These are phyloP conservation scores for Diabrotica virgifera DNA, from an alignment of 1,140 invertebrate genomes.

Conservation along the genomic window DNA sequence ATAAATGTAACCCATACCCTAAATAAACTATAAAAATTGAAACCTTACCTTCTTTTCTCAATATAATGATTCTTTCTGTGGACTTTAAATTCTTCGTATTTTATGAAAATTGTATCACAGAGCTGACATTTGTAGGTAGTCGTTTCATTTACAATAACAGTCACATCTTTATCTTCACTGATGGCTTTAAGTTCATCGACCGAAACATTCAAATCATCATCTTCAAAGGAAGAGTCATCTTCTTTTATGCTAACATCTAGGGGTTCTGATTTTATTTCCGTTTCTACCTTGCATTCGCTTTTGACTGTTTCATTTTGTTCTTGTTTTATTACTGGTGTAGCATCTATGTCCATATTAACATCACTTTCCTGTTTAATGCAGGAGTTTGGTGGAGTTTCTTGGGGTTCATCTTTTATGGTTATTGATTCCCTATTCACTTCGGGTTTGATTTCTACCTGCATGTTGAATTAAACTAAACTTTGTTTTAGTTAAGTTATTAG, in stretches of 20 bases:
- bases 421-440: no score
- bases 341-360: no score
- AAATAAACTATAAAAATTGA: neutral
- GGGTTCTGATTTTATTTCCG: neutral
- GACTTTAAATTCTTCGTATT: slow-evolving; percentile 29
- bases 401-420: no score
- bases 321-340: no score
- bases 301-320: no score
- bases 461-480: no score
- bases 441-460: no score
- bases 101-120: slow-evolving; percentile 30
- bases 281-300: neutral
- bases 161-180: neutral
- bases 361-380: no score
- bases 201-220: neutral
- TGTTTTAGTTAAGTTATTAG: no score
- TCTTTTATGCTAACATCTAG: neutral
- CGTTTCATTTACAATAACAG: slow-evolving; percentile 25
- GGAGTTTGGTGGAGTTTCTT: no score
- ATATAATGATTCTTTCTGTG: slow-evolving; percentile 41
- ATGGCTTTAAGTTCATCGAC: neutral
- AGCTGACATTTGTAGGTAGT: slow-evolving; percentile 35
- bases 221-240: neutral
- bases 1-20: no score
- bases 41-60: slow-evolving; percentile 43